A percentile compares a stretch with the other conserved stretches of the same genome.
Conservation (phyloP, 1,140 invertebrate species). For the Panagrolaimus sp. region DNA sequence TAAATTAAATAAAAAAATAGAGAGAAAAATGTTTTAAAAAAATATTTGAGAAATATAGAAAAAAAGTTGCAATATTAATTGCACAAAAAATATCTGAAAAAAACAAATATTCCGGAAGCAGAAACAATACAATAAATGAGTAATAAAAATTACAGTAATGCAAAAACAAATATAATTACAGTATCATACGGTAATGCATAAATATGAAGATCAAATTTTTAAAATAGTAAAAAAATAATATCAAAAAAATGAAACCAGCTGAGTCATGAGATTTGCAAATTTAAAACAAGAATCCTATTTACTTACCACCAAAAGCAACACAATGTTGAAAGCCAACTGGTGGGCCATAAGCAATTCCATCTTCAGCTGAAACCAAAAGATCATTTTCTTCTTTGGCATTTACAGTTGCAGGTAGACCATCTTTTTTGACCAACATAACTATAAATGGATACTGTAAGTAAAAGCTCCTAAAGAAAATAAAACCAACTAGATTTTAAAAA, state of each 20-base stretch:
- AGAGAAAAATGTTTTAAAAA: neutral
- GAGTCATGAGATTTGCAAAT: too few relatives aligned
- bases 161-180: too few relatives aligned
- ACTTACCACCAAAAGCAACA: constrained; percentile 1
- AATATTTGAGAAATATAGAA: neutral
- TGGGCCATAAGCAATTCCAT: neutral
- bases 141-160: neutral
- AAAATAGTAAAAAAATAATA: neutral
- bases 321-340: constrained; percentile 8
- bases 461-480: too few relatives aligned
- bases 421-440: neutral
- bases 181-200: too few relatives aligned
- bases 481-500: too few relatives aligned
- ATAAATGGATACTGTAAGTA: neutral
- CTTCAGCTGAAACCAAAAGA: neutral
- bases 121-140: neutral
- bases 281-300: too few relatives aligned
- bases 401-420: neutral
- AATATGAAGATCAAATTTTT: neutral
- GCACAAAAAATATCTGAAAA: neutral
- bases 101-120: neutral
- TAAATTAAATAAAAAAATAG: too few relatives aligned
- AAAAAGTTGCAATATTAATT: neutral
- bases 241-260: neutral
- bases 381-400: neutral